Evolutionary conservation across 2,888 invertebrate genomes (phyloP).

Genomic region (Iphiclides podalirius): DNA sequence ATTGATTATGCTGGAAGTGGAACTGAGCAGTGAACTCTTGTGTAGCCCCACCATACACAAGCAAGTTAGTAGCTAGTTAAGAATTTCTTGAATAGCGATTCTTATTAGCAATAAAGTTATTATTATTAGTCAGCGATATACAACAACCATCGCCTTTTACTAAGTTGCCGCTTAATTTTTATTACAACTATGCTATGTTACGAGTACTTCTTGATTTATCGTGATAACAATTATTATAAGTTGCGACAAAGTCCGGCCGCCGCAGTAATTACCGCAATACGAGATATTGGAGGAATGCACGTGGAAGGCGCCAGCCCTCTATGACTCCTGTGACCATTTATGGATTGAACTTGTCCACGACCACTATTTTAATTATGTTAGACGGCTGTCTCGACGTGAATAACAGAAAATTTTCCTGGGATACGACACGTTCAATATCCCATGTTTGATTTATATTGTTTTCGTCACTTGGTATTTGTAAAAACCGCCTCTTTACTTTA

Average conservation of each 20-base stretch:
- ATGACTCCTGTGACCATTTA: constrained; percentile 14
- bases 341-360: constrained; percentile 2
- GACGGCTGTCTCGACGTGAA: constrained; percentile 1
- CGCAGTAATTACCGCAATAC: constrained; percentile 10
- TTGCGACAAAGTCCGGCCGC: background rate
- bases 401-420: constrained; percentile 1
- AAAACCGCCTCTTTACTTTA: background rate
- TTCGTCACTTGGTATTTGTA: background rate
- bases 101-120: too few species aligned
- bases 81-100: too few species aligned
- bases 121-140: too few species aligned
- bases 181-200: too few species aligned
- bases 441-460: background rate
- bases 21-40: too few species aligned
- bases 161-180: too few species aligned
- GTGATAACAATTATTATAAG: background rate
- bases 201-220: constrained; percentile 6
- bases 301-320: constrained; percentile 17
- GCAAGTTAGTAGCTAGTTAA: too few species aligned
- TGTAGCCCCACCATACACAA: too few species aligned
- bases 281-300: constrained; percentile 13
- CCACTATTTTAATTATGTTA: background rate
- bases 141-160: too few species aligned
- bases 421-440: background rate
- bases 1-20: too few species aligned